These are phyloP conservation scores for Macrosiphum euphorbiae DNA, from an alignment of 2,888 invertebrate genomes.

Conservation along the genomic window DNA sequence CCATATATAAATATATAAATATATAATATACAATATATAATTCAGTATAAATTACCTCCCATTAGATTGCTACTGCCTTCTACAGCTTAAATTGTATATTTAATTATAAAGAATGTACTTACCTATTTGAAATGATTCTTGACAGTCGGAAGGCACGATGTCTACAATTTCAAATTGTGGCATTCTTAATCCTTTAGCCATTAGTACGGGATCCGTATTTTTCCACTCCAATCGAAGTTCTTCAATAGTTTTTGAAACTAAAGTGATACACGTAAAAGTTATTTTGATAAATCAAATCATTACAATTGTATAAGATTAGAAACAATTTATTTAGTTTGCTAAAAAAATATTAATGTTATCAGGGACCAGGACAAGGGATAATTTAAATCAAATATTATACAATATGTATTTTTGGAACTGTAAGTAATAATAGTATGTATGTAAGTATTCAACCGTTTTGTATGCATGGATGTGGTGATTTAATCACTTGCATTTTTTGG, in stretches of 20 bases:
- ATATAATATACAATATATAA: no score
- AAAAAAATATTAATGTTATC: background rate
- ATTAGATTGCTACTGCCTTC: background rate
- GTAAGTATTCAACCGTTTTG: background rate
- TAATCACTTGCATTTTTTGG: no score
- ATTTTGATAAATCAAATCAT: background rate
- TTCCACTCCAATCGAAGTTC: constrained; percentile 72
- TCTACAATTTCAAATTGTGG: constrained; percentile 72
- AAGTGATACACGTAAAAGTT: background rate
- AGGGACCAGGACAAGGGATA: background rate
- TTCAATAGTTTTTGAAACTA: constrained; percentile 72
- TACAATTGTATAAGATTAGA: background rate
- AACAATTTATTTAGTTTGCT: background rate
- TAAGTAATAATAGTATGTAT: background rate
- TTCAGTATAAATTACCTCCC: background rate
- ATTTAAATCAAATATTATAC: background rate
- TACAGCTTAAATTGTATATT: background rate
- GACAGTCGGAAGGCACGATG: constrained; percentile 70
- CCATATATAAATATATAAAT: no score
- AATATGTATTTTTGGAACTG: background rate
- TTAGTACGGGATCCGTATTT: constrained; percentile 70
- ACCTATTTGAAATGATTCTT: constrained; percentile 72
- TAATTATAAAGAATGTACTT: constrained; percentile 62
- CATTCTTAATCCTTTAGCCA: constrained; percentile 71
- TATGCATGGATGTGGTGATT: no score